Evolutionary conservation across 2,888 invertebrate genomes (phyloP).

Genomic region (Rhingia campestris): DNA sequence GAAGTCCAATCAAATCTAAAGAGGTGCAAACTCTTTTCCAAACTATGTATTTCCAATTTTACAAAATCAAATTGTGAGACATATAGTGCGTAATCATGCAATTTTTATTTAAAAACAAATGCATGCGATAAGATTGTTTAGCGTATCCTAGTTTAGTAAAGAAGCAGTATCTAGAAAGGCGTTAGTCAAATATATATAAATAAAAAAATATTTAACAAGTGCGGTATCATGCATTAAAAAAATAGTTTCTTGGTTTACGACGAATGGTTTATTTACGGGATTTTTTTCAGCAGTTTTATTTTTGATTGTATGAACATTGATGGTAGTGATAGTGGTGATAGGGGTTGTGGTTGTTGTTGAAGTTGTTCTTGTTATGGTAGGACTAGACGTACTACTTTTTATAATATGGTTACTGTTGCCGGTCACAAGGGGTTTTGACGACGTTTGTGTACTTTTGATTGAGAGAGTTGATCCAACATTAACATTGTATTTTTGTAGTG

Average conservation of each 20-base stretch:
- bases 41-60: too few relatives aligned
- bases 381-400: conserved; percentile 59
- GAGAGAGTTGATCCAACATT: conserved; percentile 63
- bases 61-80: too few relatives aligned
- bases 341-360: conserved; percentile 65
- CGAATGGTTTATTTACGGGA: conserved; percentile 66
- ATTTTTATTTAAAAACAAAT: not conserved
- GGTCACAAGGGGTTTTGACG: conserved; percentile 47
- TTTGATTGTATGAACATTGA: conserved; percentile 67
- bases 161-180: conserved; percentile 20
- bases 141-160: conserved; percentile 2
- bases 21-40: too few relatives aligned
- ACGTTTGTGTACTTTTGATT: conserved; percentile 51
- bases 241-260: conserved; percentile 41
- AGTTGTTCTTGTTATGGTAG: conserved; percentile 59
- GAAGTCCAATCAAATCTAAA: too few relatives aligned
- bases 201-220: not conserved
- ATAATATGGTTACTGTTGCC: conserved; percentile 72
- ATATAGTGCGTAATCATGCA: conserved; percentile 35
- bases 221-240: conserved; percentile 40
- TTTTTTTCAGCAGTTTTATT: conserved; percentile 66
- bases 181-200: conserved; percentile 2
- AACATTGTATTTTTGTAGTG: conserved; percentile 67
- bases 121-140: conserved; percentile 35
- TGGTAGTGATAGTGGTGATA: conserved; percentile 74